A percentile compares a stretch with the other conserved stretches of the same genome.
Conservation (phyloP, 2,113 vertebrate genomes). For the Cheirogaleus medius region DNA sequence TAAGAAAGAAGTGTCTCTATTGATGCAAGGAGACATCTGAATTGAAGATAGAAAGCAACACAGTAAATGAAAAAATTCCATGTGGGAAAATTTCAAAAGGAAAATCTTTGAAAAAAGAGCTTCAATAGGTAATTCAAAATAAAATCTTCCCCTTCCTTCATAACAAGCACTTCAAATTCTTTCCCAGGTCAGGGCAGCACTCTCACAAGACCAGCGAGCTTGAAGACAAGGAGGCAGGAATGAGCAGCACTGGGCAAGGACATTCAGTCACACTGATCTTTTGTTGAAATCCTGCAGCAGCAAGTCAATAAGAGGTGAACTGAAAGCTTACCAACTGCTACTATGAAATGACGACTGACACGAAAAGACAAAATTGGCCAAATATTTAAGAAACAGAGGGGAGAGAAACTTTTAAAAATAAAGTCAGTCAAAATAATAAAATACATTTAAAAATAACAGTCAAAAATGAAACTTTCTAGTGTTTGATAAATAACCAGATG, state of each 20-base stretch:
- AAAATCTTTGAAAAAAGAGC: not conserved
- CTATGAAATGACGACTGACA: not conserved
- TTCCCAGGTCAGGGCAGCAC: not conserved
- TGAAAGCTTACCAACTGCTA: not conserved
- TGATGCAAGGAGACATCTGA: not conserved
- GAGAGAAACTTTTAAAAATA: not conserved
- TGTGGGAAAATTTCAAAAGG: not conserved
- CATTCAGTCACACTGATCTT: not conserved
- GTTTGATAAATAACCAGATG: not conserved
- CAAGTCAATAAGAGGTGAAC: not conserved
- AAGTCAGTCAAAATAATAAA: too few relatives aligned
- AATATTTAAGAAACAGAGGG: not conserved
- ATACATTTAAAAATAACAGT: not conserved
- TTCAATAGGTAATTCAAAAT: not conserved
- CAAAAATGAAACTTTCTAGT: not conserved
- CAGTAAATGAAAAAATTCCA: not conserved
- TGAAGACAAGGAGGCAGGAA: not conserved
- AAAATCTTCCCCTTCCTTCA: not conserved
- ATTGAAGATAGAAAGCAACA: not conserved
- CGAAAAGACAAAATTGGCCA: not conserved
- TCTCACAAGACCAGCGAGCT: not conserved
- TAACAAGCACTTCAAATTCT: not conserved
- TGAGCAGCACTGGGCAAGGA: not conserved
- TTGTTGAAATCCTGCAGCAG: not conserved
- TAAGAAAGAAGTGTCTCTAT: not conserved